These are phyloP conservation scores for Coenonympha arcania DNA, from an alignment of 2,888 invertebrate genomes.

Conservation along the genomic window DNA sequence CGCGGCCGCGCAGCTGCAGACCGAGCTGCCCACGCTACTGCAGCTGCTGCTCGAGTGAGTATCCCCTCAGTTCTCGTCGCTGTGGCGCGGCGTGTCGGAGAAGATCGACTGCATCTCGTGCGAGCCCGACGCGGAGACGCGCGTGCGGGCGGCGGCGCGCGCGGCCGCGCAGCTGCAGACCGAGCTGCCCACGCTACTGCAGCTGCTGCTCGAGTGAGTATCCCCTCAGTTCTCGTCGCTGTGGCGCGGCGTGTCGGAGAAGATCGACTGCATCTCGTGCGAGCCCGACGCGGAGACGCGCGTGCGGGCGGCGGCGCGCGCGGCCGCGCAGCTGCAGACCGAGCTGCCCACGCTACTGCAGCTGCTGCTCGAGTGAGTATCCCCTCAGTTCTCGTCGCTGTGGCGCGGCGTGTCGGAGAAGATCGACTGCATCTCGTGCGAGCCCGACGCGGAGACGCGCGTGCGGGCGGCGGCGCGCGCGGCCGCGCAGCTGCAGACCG, in stretches of 20 bases:
- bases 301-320: slow-evolving; percentile 27
- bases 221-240: slow-evolving; percentile 34
- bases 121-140: slow-evolving; percentile 22
- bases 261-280: slow-evolving; percentile 22
- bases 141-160: slow-evolving; percentile 24
- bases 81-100: slow-evolving; percentile 34
- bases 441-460: slow-evolving; percentile 21
- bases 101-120: slow-evolving; percentile 24
- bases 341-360: slow-evolving; percentile 37
- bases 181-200: slow-evolving; percentile 36
- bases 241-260: slow-evolving; percentile 34
- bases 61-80: slow-evolving; percentile 33
- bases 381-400: slow-evolving; percentile 35
- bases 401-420: slow-evolving; percentile 34
- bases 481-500: slow-evolving; percentile 26
- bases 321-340: slow-evolving; percentile 29
- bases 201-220: slow-evolving; percentile 42
- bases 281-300: slow-evolving; percentile 22
- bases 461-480: slow-evolving; percentile 29
- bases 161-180: slow-evolving; percentile 31
- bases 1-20: slow-evolving; percentile 31
- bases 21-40: slow-evolving; percentile 36
- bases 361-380: slow-evolving; percentile 41
- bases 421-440: slow-evolving; percentile 21
- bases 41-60: slow-evolving; percentile 42